Evolutionary conservation across 1,140 invertebrate genomes (phyloP).

Genomic region (Zaprionus capensis): DNA sequence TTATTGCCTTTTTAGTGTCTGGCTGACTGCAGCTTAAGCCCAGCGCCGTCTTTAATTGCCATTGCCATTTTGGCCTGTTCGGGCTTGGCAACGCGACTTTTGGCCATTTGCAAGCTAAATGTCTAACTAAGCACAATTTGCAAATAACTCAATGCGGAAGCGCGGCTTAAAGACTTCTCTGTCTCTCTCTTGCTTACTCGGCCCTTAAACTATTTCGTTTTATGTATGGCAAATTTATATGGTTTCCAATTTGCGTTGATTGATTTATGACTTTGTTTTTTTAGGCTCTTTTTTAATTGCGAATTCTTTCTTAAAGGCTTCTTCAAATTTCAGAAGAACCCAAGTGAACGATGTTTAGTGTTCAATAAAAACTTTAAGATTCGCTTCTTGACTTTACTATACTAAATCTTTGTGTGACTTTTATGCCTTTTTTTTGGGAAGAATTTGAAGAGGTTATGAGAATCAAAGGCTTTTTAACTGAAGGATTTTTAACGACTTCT

Average conservation of each 20-base stretch:
- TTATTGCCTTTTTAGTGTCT: constrained; percentile 53
- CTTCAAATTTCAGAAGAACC: not conserved
- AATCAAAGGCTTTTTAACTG: too few relatives aligned
- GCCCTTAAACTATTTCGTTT: constrained; percentile 2
- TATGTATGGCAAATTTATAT: constrained; percentile 1
- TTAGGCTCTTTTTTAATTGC: constrained; percentile 14
- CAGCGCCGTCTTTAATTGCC: constrained; percentile 66
- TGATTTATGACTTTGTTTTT: constrained; percentile 58
- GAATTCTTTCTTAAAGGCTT: not conserved
- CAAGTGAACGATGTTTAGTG: not conserved
- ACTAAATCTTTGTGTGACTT: not conserved
- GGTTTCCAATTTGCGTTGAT: constrained; percentile 33
- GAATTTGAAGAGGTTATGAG: too few relatives aligned
- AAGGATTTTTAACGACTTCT: too few relatives aligned
- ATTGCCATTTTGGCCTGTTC: constrained; percentile 59
- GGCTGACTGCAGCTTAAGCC: constrained; percentile 7
- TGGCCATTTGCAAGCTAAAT: constrained; percentile 39
- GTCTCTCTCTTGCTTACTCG: too few relatives aligned
- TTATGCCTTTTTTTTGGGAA: not conserved
- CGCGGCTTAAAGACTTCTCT: constrained; percentile 19
- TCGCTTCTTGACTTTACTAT: not conserved
- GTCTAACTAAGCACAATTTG: constrained; percentile 34
- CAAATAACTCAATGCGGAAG: constrained; percentile 40
- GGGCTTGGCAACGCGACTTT: constrained; percentile 36
- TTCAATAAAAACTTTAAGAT: not conserved